phyloP scores from a whole-genome alignment of 2,888 invertebrate species.

The Enoplolaimus lenunculus region DNA sequence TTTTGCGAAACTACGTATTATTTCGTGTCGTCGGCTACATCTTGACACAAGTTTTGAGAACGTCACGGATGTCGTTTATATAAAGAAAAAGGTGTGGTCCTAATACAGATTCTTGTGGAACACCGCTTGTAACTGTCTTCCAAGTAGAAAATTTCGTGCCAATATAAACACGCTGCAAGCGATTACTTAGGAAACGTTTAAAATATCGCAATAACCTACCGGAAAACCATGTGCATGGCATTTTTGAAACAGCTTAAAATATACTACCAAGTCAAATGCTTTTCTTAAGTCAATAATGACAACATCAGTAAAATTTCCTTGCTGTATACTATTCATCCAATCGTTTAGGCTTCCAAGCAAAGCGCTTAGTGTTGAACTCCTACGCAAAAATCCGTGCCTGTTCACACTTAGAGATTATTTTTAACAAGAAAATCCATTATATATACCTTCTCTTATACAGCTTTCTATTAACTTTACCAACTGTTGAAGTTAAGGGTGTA shows the following conservation, averaged over 20 bases:
- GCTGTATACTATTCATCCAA: slow-evolving; percentile 4
- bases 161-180: slow-evolving; percentile 9
- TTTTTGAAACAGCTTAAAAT: slow-evolving; percentile 11
- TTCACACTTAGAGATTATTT: slow-evolving; percentile 8
- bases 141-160: neutral
- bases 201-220: slow-evolving; percentile 5
- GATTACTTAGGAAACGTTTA: slow-evolving; percentile 1
- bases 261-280: slow-evolving; percentile 16
- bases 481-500: neutral
- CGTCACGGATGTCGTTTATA: slow-evolving; percentile 7
- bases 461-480: neutral
- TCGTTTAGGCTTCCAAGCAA: slow-evolving; percentile 8
- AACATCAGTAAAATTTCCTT: slow-evolving; percentile 13
- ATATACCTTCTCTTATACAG: neutral
- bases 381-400: neutral
- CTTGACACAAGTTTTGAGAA: neutral
- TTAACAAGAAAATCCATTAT: neutral
- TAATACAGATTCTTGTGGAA: slow-evolving; percentile 10
- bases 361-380: neutral
- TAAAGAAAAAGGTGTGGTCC: neutral
- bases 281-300: slow-evolving; percentile 15
- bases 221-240: slow-evolving; percentile 5
- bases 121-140: slow-evolving; percentile 2
- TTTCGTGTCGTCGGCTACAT: slow-evolving; percentile 9
- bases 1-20: too few species aligned